These are phyloP conservation scores for Agapetus fuscipes DNA, from an alignment of 2,888 invertebrate species.

Conservation along the genomic window DNA sequence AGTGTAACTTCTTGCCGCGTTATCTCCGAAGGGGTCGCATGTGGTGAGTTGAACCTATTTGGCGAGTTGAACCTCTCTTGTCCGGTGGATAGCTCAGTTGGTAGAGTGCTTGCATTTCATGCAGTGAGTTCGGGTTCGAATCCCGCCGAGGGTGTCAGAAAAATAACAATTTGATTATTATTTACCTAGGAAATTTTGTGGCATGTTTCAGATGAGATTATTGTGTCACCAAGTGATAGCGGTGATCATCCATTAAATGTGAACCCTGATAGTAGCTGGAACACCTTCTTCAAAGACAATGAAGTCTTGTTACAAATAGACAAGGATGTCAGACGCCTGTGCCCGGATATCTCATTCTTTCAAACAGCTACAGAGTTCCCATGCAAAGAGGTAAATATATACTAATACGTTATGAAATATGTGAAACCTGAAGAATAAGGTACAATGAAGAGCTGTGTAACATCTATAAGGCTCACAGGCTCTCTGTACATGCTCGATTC, in stretches of 20 bases:
- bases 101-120: no score
- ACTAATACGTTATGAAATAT: background rate
- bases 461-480: background rate
- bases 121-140: no score
- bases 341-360: slow-evolving; percentile 96
- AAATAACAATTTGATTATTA: no score
- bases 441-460: background rate
- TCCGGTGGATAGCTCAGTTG: no score
- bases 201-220: slow-evolving; percentile 84
- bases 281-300: slow-evolving; percentile 92
- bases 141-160: no score
- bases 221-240: slow-evolving; percentile 69
- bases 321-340: slow-evolving; percentile 88
- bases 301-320: slow-evolving; percentile 96
- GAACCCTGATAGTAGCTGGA: slow-evolving; percentile 95
- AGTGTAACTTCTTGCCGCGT: no score
- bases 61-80: no score
- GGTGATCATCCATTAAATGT: slow-evolving; percentile 88
- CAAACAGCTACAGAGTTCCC: slow-evolving; percentile 89
- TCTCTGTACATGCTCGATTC: no score
- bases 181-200: no score
- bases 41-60: no score
- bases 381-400: slow-evolving; percentile 51
- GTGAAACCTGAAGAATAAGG: background rate
- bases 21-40: no score